phyloP scores from a whole-genome alignment of 2,888 invertebrate genomes.

The Folsomia candida region DNA sequence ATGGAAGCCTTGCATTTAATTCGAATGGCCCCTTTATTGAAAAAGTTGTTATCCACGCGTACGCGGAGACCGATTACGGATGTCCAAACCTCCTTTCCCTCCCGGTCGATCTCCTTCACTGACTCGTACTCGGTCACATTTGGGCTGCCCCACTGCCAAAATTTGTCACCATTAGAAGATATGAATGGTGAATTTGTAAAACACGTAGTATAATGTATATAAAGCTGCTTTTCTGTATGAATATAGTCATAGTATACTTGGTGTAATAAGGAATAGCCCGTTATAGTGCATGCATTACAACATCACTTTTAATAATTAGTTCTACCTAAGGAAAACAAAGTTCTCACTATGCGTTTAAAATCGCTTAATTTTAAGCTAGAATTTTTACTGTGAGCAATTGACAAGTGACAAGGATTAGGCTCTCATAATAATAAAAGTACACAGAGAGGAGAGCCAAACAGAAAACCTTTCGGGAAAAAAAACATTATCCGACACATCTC shows the following conservation, averaged over 20 bases:
- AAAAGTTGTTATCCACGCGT: background rate
- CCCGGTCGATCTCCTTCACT: background rate
- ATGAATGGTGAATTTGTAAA: conserved; percentile 7
- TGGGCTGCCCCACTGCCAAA: conserved; percentile 17
- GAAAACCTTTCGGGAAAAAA: background rate
- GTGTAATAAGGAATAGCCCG: background rate
- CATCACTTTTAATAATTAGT: too few relatives aligned
- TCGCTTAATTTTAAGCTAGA: too few relatives aligned
- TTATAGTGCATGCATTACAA: too few relatives aligned
- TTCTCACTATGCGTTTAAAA: too few relatives aligned
- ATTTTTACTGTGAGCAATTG: too few relatives aligned
- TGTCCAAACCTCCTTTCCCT: background rate
- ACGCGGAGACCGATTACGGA: conserved; percentile 9
- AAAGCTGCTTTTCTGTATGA: background rate
- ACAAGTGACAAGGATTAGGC: too few relatives aligned
- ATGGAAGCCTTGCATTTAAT: conserved; percentile 13
- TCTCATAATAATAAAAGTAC: background rate
- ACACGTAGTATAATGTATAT: background rate
- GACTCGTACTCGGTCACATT: conserved; percentile 16
- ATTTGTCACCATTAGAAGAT: conserved; percentile 12
- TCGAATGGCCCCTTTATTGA: conserved; percentile 5
- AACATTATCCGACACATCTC: background rate
- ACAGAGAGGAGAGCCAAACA: background rate
- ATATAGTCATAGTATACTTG: background rate
- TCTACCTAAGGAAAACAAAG: too few relatives aligned